phyloP scores from a whole-genome alignment of 2,888 invertebrate genomes.

The Autographa pulchrina region DNA sequence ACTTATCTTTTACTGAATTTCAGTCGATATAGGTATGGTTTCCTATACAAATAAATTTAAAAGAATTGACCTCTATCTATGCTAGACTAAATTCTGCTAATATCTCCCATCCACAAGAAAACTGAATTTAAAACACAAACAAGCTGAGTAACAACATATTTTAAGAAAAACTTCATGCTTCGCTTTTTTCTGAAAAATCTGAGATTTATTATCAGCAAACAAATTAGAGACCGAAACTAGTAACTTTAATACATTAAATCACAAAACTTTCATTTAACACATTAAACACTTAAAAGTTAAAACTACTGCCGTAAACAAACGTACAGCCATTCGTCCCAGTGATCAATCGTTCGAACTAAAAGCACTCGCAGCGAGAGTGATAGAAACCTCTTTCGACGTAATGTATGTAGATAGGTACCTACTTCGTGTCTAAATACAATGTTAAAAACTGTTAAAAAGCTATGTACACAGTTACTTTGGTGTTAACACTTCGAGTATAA shows the following conservation, averaged over 20 bases:
- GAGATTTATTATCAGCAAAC: background rate
- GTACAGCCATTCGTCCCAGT: slow-evolving; percentile 42
- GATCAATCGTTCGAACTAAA: slow-evolving; percentile 34
- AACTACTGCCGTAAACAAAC: slow-evolving; percentile 3
- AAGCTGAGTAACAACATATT: too few species aligned
- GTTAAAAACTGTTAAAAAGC: slow-evolving; percentile 53
- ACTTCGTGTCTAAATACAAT: slow-evolving; percentile 38
- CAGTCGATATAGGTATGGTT: too few species aligned
- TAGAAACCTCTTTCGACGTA: slow-evolving; percentile 33
- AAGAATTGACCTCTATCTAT: too few species aligned
- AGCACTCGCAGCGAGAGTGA: slow-evolving; percentile 18
- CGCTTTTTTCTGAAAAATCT: too few species aligned
- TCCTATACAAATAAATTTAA: too few species aligned
- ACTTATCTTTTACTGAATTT: background rate
- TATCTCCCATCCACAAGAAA: too few species aligned
- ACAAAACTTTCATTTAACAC: background rate
- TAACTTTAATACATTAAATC: background rate
- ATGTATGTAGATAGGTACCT: slow-evolving; percentile 27
- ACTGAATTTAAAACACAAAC: too few species aligned
- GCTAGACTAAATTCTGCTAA: too few species aligned
- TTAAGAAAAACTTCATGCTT: too few species aligned
- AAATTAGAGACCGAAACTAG: background rate
- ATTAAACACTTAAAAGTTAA: slow-evolving; percentile 11
- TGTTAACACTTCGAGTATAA: slow-evolving; percentile 56
- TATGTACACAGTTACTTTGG: slow-evolving; percentile 53